Base-by-base conservation (phyloP, 2,888 invertebrate genomes). In the Schrankia costaestrigalis region DNA sequence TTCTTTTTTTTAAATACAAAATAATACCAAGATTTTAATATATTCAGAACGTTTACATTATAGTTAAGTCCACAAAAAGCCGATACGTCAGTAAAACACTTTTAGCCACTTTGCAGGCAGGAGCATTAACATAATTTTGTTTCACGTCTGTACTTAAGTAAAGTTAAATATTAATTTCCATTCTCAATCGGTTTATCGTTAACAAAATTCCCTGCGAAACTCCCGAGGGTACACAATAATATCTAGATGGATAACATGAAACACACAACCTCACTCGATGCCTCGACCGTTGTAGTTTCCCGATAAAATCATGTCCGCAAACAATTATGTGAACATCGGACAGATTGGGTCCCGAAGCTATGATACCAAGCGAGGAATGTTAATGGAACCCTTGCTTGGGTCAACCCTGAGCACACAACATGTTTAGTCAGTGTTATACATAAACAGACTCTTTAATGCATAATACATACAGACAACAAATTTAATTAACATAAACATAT, bases 241-340 rank as follows among this genome's bases (percentile, higher is more conserved):
- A 44, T 50, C 45, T 46, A 35, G 43, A 57, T 44, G 42, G 46
- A 49, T 46, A 39, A 37, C 49, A 46, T 39, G 47, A 47, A 47
- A 50, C 32, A 33, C 35, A 47, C 43, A 43, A 41, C 26, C 44
- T 48, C 40, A 48, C 44, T 59, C 49, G 51, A 33, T 44, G 41
- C 44, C 27, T 38, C 46, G 33, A 39, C 44, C 43, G 53, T 51
- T 54, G 54, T 62, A 55, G 57, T 53, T 52, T 54, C 51, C 54
- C 59, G 59, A 78, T 78, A 78, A 77, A 79, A 78, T 78, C 76
- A 72, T 78, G 76, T 76, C 70, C 68, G 75, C 78, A 81, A 82
- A 82, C 82, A 81, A 82, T 83, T 78, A 80, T 72, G 64, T 61
- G 66, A 57, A 48, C 66, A 63, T 63, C 63, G 66, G 62, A 68